These are phyloP conservation scores for Agelaius tricolor DNA, from an alignment of 2,113 vertebrate species.

Conservation along the genomic window DNA sequence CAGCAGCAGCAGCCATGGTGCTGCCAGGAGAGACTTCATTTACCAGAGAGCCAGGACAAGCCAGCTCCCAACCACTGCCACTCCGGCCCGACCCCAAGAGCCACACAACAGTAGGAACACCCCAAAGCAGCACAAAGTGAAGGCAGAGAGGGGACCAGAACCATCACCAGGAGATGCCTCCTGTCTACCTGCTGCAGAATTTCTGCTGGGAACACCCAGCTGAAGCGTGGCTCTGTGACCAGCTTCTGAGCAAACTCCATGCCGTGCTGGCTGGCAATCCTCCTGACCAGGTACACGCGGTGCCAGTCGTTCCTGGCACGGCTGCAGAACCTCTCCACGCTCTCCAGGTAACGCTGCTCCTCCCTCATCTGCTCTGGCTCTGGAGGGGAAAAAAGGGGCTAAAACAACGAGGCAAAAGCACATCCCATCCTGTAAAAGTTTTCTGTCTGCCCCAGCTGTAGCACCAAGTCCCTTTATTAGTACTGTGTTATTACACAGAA, in stretches of 20 bases:
- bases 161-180: background rate
- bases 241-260: slow-evolving; percentile 83
- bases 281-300: slow-evolving; percentile 86
- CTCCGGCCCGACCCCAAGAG: background rate
- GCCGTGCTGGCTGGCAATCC: slow-evolving; percentile 77
- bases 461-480: background rate
- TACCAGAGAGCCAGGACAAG: background rate
- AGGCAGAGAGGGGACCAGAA: background rate
- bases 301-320: slow-evolving; percentile 82
- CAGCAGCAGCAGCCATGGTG: background rate
- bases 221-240: slow-evolving; percentile 29
- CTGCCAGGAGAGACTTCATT: background rate
- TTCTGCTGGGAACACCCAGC: slow-evolving; percentile 87
- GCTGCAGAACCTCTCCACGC: slow-evolving; percentile 71
- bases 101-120: background rate
- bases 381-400: background rate
- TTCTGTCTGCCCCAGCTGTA: background rate
- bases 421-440: background rate
- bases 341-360: slow-evolving; percentile 46
- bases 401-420: background rate
- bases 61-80: background rate
- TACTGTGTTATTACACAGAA: background rate
- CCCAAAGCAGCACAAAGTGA: background rate
- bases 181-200: slow-evolving; percentile 77
- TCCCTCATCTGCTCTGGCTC: slow-evolving; percentile 8